phyloP scores from a whole-genome alignment of 2,113 vertebrate species.

The Nothocercus julius region DNA sequence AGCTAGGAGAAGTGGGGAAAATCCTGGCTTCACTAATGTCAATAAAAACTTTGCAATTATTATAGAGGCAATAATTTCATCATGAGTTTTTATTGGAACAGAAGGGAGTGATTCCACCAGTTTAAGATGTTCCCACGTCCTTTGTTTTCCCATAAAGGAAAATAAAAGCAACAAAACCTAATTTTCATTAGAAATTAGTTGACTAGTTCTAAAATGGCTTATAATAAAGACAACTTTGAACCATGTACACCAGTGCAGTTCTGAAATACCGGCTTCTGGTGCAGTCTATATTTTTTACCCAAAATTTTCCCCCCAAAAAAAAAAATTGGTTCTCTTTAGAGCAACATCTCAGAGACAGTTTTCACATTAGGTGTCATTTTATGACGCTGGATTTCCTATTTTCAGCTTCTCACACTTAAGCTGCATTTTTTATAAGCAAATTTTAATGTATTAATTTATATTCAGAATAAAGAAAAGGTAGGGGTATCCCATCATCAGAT shows the following conservation, averaged over 20 bases:
- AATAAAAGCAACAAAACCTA: background rate
- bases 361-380: constrained; percentile 35
- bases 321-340: background rate
- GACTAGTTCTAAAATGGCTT: background rate
- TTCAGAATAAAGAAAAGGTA: constrained; percentile 20
- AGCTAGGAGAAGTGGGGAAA: background rate
- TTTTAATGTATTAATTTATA: constrained; percentile 59
- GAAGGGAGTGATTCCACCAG: background rate
- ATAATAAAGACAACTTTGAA: background rate
- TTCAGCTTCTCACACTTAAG: constrained; percentile 14
- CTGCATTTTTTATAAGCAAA: background rate
- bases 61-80: background rate
- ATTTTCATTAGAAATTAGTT: background rate
- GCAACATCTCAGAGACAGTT: background rate
- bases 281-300: background rate
- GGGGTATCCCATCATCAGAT: constrained; percentile 35
- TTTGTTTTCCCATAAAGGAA: background rate
- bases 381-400: constrained; percentile 47
- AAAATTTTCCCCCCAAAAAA: too few species aligned
- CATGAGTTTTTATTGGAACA: background rate
- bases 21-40: background rate
- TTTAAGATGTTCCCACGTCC: background rate
- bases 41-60: background rate
- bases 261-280: background rate
- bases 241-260: background rate